phyloP scores from a whole-genome alignment of 2,888 invertebrate genomes.

The Axea sp. region DNA sequence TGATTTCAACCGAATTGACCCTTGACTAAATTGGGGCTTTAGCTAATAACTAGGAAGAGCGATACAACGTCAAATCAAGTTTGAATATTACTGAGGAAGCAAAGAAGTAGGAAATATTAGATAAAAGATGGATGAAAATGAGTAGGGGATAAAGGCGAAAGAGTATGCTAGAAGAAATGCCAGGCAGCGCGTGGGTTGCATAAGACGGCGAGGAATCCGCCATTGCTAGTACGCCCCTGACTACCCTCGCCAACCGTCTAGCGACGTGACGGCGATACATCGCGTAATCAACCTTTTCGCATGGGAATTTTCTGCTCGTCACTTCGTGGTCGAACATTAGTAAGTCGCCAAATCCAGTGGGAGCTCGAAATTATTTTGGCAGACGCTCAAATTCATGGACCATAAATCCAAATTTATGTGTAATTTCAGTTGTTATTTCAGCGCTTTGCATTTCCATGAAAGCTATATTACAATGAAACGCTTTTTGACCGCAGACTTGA shows the following conservation, averaged over 20 bases:
- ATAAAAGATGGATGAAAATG: conserved; percentile 60
- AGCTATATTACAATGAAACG: conserved; percentile 30
- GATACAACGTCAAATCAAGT: conserved; percentile 12
- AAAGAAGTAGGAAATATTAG: conserved; percentile 59
- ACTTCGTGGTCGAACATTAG: conserved; percentile 45
- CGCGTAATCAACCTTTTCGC: conserved; percentile 71
- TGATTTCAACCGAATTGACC: conserved; percentile 29
- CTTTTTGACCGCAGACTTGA: conserved; percentile 8
- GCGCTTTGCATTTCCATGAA: conserved; percentile 33
- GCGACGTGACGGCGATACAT: conserved; percentile 71
- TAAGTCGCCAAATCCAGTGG: conserved; percentile 50
- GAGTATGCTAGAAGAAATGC: conserved; percentile 59
- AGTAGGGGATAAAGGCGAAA: conserved; percentile 41
- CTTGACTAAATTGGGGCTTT: conserved; percentile 40
- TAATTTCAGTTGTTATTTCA: conserved; percentile 45
- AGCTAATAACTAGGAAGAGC: conserved; percentile 50
- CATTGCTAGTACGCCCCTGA: conserved; percentile 67
- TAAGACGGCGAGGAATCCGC: conserved; percentile 67
- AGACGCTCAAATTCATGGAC: conserved; percentile 45
- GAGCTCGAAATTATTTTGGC: conserved; percentile 52
- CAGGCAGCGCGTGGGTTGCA: conserved; percentile 67
- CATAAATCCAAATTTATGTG: conserved; percentile 52
- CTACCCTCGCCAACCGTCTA: conserved; percentile 69
- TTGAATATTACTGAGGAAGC: conserved; percentile 49
- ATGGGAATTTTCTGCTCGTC: conserved; percentile 64